Conservation (phyloP, 2,113 vertebrate genomes). For the Cricetomys ansorgei region DNA sequence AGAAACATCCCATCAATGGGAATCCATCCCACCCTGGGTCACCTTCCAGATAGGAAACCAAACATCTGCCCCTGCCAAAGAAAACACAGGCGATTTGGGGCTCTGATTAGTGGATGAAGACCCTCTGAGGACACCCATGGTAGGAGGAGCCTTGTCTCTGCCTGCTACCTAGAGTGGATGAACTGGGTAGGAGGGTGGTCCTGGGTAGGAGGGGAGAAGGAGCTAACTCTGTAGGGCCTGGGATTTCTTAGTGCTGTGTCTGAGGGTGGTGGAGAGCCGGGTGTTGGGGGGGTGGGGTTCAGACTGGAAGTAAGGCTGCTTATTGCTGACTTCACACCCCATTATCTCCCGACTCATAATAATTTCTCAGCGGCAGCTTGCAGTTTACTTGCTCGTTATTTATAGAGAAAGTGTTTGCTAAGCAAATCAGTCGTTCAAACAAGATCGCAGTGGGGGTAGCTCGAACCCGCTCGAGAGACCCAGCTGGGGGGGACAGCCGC, state of each 20-base stretch:
- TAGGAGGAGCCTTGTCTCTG: background rate
- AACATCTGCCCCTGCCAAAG: background rate
- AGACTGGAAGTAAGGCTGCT: background rate
- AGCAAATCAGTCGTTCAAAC: constrained; percentile 71
- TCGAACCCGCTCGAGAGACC: constrained; percentile 52
- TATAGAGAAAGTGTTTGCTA: constrained; percentile 75
- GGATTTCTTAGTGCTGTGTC: background rate
- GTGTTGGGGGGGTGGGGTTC: no score
- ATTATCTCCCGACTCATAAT: constrained; percentile 68
- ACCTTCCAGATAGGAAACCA: background rate
- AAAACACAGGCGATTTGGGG: background rate
- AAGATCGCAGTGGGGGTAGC: background rate
- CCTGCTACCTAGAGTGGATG: background rate
- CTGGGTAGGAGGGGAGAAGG: background rate
- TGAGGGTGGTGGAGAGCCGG: background rate
- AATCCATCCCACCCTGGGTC: background rate
- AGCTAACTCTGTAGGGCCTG: background rate
- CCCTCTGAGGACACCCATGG: background rate
- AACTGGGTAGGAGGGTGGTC: background rate
- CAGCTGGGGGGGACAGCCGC: background rate
- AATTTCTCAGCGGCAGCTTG: constrained; percentile 68
- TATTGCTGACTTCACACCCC: constrained; percentile 44
- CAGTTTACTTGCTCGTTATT: constrained; percentile 72
- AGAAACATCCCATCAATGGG: background rate
- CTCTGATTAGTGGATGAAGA: background rate